Percentiles rank a stretch among this genome's conserved stretches.
Evolutionary conservation across 2,888 invertebrate species (phyloP).

Genomic region (Troides helena): DNA sequence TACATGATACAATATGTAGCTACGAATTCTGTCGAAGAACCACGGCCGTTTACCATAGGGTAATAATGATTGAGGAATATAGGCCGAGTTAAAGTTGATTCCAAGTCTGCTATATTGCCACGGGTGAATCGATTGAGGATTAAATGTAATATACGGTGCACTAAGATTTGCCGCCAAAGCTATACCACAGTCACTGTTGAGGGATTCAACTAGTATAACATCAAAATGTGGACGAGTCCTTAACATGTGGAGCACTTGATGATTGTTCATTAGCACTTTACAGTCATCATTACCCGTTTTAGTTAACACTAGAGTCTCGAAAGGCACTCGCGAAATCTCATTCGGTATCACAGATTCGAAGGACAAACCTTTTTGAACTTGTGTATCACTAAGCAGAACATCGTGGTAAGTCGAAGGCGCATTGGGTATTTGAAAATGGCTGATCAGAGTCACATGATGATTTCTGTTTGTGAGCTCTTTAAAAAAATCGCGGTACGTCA

Average conservation of each 20-base stretch:
- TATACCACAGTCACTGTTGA: constrained; percentile 87
- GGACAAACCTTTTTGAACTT: constrained; percentile 66
- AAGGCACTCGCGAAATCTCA: constrained; percentile 71
- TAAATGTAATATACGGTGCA: constrained; percentile 82
- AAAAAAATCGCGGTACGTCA: constrained; percentile 73
- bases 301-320: constrained; percentile 70
- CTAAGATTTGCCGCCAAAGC: constrained; percentile 84
- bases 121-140: constrained; percentile 76
- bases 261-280: constrained; percentile 72
- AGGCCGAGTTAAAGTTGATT: constrained; percentile 76
- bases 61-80: constrained; percentile 65
- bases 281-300: constrained; percentile 76
- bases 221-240: constrained; percentile 81
- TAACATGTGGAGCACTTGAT: constrained; percentile 76
- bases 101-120: constrained; percentile 77
- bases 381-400: constrained; percentile 68
- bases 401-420: constrained; percentile 78
- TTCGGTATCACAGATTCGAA: constrained; percentile 73
- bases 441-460: constrained; percentile 78
- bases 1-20: constrained; percentile 64
- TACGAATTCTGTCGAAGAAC: constrained; percentile 69
- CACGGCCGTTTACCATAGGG: constrained; percentile 71
- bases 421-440: constrained; percentile 70
- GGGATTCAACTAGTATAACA: constrained; percentile 85
- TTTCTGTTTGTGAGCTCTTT: constrained; percentile 73